Evolutionary conservation across 2,797 vertebrate genomes (phyloP).

Genomic region (Nannoperca obscura): DNA sequence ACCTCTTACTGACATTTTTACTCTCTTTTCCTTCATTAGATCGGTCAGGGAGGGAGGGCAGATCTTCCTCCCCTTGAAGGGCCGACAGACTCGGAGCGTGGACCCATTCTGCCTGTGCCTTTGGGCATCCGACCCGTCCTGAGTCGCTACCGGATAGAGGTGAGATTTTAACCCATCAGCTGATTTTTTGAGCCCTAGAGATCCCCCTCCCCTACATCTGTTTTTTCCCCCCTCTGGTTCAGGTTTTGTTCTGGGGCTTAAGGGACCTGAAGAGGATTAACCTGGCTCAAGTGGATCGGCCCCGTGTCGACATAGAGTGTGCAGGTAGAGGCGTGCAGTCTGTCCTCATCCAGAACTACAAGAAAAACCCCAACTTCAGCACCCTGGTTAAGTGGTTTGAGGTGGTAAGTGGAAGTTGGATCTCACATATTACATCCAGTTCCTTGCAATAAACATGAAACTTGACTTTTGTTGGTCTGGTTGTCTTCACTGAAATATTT

Average conservation of each 20-base stretch:
- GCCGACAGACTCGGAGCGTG: constrained; percentile 89
- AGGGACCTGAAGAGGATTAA: constrained; percentile 97
- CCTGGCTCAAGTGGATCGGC: constrained; percentile 95
- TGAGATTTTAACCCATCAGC: constrained; percentile 59
- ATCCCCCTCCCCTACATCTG: not conserved
- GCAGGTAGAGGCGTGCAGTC: constrained; percentile 96
- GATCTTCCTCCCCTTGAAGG: constrained; percentile 92
- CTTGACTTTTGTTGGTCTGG: not conserved
- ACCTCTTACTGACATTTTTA: not conserved
- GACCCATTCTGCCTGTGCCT: constrained; percentile 95
- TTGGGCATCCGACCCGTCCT: constrained; percentile 94
- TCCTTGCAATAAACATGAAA: not conserved
- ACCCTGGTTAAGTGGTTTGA: constrained; percentile 99
- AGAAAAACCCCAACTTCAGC: constrained; percentile 99
- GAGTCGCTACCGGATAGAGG: constrained; percentile 98
- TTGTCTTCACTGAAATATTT: not conserved
- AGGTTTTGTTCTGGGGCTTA: constrained; percentile 98
- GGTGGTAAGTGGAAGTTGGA: constrained; percentile 88
- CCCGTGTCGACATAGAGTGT: constrained; percentile 97
- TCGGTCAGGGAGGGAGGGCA: constrained; percentile 91
- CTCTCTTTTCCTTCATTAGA: constrained; percentile 75
- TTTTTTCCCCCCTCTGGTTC: constrained; percentile 14
- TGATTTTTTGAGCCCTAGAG: not conserved
- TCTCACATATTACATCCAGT: not conserved
- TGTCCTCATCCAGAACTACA: constrained; percentile 95